Conservation (phyloP, 2,113 vertebrate genomes). For the Dendrocopos noguchii region DNA sequence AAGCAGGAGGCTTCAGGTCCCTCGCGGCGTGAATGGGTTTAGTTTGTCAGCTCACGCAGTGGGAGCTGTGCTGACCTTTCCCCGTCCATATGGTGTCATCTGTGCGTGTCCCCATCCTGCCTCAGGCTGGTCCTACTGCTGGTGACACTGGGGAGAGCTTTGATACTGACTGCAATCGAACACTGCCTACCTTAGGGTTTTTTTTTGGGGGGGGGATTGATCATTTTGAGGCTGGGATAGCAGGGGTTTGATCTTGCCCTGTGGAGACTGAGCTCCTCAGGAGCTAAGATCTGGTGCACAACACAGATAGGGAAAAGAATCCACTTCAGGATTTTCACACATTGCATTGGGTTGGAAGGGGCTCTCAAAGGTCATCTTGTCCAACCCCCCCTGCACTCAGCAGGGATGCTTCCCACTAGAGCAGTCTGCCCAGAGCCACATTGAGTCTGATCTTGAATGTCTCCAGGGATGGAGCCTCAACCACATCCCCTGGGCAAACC, state of each 20-base stretch:
- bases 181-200: not conserved
- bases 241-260: rapidly evolving
- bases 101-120: not conserved
- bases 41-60: rapidly evolving
- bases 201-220: not conserved
- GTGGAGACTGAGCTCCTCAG: not conserved
- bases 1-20: rapidly evolving
- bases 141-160: rapidly evolving
- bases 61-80: not conserved
- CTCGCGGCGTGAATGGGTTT: rapidly evolving
- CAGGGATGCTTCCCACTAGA: too few relatives aligned
- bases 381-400: too few relatives aligned
- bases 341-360: too few relatives aligned
- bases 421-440: too few relatives aligned
- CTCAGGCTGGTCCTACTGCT: rapidly evolving
- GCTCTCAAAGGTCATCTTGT: too few relatives aligned
- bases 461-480: too few relatives aligned
- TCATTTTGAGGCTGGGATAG: not conserved
- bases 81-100: not conserved
- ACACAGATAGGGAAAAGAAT: not conserved
- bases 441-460: too few relatives aligned
- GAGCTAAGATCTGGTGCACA: not conserved
- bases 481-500: too few relatives aligned
- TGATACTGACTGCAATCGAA: rapidly evolving
- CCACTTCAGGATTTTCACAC: too few relatives aligned